Evolutionary conservation across 2,797 vertebrate genomes (phyloP).

Genomic region (Mastacembelus armatus): DNA sequence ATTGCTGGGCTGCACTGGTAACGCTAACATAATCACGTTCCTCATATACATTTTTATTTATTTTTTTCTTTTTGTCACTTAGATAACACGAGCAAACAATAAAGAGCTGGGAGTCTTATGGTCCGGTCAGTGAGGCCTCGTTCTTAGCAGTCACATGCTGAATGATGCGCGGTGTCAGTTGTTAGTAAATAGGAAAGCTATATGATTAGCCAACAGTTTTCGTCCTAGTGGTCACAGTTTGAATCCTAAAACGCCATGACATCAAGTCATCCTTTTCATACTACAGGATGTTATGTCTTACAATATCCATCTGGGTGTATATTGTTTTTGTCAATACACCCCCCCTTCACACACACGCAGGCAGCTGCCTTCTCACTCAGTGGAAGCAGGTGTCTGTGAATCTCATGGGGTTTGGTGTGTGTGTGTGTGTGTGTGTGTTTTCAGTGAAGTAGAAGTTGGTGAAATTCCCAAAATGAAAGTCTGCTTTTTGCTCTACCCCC

Average conservation of each 20-base stretch:
- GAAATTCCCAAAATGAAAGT: slow-evolving; percentile 84
- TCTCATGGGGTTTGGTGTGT: slow-evolving; percentile 77
- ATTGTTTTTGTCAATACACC: slow-evolving; percentile 67
- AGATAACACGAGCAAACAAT: not conserved
- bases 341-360: slow-evolving; percentile 25
- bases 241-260: not conserved
- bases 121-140: not conserved
- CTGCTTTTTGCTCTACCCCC: slow-evolving; percentile 73
- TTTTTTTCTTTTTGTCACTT: too few relatives aligned
- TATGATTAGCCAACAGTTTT: not conserved
- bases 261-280: not conserved
- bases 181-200: not conserved
- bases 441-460: slow-evolving; percentile 67
- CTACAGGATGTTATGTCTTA: slow-evolving; percentile 19
- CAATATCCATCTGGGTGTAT: slow-evolving; percentile 40
- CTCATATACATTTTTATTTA: not conserved
- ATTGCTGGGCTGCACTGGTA: not conserved
- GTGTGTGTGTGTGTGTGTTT: slow-evolving; percentile 44
- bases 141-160: too few relatives aligned
- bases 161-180: too few relatives aligned
- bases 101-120: not conserved
- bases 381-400: slow-evolving; percentile 83
- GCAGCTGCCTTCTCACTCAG: slow-evolving; percentile 75
- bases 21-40: slow-evolving; percentile 20
- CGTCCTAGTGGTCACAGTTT: not conserved